Base-by-base conservation (phyloP, 2,113 vertebrate genomes). In the Pogona vitticeps region DNA sequence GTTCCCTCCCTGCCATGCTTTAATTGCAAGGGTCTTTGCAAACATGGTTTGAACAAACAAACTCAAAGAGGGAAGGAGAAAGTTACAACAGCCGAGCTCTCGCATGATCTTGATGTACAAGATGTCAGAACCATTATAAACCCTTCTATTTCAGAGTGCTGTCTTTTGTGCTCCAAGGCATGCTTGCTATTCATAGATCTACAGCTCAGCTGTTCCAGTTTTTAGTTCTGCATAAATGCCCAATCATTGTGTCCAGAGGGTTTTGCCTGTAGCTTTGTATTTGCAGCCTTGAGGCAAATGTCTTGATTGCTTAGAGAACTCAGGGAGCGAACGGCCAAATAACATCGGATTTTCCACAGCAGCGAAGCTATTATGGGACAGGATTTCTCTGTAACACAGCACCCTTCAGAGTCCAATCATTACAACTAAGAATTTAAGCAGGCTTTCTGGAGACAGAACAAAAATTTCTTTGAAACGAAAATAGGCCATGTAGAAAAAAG, bases 211-310 rank as follows among this genome's bases (percentile, higher is more conserved):
- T 96, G 95, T 96, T 96, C 95, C 94, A 94, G 94, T 94, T 96
- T 95, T 96, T 96, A 96, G 95, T 96, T 96, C 94, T 96, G 95
- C 95, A 95, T 96, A 95, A 96, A 96, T 96, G 95, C 95, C 95
- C 95, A 95, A 95, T 96, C 94, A 92, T 94, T 95, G 93, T 93
- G 94, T 95, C 95, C 95, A 95, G 93, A 95, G 95, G 95, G 95
- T 94, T 95, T 95, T 95, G 93, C 95, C 95, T 94, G 94, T 95
- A 96, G 95, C 95, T 96, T 95, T 96, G 95, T 94, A 93, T 95
- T 94, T 91, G 89, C 93, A 94, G 95, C 95, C 95, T 96, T 95
- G 93, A 95, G 95, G 95, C 95, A 95, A 94, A 96, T 96, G 95
- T 96, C 95, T 95, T 93, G 95, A 95, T 95, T 91, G 94, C 95